These are phyloP conservation scores for Brachionus angularis DNA, from an alignment of 1,140 invertebrate genomes.

Conservation along the genomic window DNA sequence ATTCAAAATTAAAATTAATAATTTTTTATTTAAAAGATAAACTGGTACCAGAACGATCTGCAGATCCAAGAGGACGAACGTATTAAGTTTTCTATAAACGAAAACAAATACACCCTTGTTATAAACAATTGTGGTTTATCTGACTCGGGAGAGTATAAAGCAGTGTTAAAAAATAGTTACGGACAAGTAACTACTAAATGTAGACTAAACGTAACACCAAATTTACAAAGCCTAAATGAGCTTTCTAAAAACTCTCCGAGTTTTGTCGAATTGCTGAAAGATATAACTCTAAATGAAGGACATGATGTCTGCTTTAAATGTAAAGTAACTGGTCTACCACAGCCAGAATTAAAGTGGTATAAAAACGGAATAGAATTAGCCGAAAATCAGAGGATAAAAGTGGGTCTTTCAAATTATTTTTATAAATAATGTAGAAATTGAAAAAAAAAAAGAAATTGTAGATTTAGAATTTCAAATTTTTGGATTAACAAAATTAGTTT, in stretches of 20 bases:
- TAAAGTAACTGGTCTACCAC: slow-evolving; percentile 52
- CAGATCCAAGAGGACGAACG: background rate
- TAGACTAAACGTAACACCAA: slow-evolving; percentile 14
- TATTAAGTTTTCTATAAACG: background rate
- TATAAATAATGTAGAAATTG: too few species aligned
- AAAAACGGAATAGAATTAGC: slow-evolving; percentile 44
- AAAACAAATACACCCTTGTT: background rate
- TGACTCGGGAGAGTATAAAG: slow-evolving; percentile 17
- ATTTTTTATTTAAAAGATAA: background rate
- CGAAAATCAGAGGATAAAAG: slow-evolving; percentile 12
- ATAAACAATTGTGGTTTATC: background rate
- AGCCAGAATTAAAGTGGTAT: slow-evolving; percentile 57
- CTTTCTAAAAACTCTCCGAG: background rate
- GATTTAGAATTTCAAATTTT: too few species aligned
- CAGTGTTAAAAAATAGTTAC: background rate
- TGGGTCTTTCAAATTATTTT: background rate
- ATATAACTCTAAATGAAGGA: slow-evolving; percentile 9
- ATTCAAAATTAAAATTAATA: slow-evolving; percentile 1
- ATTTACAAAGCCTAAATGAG: too few species aligned
- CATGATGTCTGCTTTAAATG: slow-evolving; percentile 23
- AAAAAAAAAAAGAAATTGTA: too few species aligned
- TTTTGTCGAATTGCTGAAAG: slow-evolving; percentile 5
- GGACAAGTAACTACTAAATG: background rate
- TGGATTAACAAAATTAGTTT: too few species aligned
- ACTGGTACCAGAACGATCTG: slow-evolving; percentile 13